A percentile compares a stretch with the other conserved stretches of the same genome.
Evolutionary conservation across 1,140 invertebrate species (phyloP).

Genomic region (Apis mellifera): Amel_HAv3.1 CM009941.2:10978501-10979000

Average conservation of each 20-base stretch:
- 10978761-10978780: background rate
- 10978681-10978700: too few relatives aligned
- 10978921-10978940: conserved; percentile 12
- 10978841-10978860: background rate
- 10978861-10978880: background rate
- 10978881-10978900: conserved; percentile 44
- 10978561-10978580: too few relatives aligned
- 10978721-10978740: background rate
- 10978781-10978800: background rate
- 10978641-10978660: too few relatives aligned
- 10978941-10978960: conserved; percentile 43
- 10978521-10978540: too few relatives aligned
- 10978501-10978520: too few relatives aligned
- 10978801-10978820: conserved; percentile 1
- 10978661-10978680: too few relatives aligned
- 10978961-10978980: conserved; percentile 21
- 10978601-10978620: too few relatives aligned
- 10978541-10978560: too few relatives aligned
- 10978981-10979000: background rate
- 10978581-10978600: too few relatives aligned
- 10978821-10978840: background rate
- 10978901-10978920: conserved; percentile 15
- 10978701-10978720: too few relatives aligned
- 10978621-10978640: too few relatives aligned
- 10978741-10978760: background rate